Percentiles rank a stretch among this genome's conserved stretches.
These are phyloP conservation scores for Parauchenoglanis ngamensis DNA, from an alignment of 2,797 vertebrate genomes.

Conservation along the genomic window DNA sequence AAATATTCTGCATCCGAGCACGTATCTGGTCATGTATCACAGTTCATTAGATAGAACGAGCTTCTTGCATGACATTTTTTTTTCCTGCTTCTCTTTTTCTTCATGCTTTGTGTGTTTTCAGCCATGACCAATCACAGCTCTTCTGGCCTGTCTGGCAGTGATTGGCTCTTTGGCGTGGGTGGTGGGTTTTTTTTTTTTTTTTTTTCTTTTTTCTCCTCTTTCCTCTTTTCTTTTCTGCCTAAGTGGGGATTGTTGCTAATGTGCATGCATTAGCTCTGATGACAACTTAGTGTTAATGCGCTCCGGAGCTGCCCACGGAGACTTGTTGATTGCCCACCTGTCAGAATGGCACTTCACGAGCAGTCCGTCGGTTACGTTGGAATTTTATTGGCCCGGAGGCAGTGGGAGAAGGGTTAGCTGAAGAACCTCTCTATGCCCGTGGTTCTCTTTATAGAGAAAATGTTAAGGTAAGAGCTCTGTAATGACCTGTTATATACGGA, in stretches of 20 bases:
- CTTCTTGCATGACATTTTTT: slow-evolving; percentile 27
- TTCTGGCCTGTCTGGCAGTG: slow-evolving; percentile 23
- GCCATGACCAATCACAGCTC: background rate
- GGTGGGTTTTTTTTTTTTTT: slow-evolving; percentile 25
- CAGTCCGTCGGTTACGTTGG: background rate
- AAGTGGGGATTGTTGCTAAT: slow-evolving; percentile 47
- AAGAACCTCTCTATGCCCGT: background rate
- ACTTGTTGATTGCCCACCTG: slow-evolving; percentile 40
- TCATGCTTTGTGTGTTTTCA: background rate
- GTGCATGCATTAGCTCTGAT: slow-evolving; percentile 41
- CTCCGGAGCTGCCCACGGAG: slow-evolving; percentile 43
- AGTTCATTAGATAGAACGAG: slow-evolving; percentile 3
- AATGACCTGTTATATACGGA: background rate
- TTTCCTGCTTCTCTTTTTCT: slow-evolving; percentile 24
- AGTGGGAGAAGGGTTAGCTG: background rate
- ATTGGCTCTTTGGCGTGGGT: slow-evolving; percentile 48
- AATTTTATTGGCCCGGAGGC: background rate
- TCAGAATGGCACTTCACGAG: slow-evolving; percentile 44
- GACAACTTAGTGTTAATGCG: slow-evolving; percentile 52
- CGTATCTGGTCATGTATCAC: slow-evolving; percentile 9
- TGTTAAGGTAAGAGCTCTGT: background rate
- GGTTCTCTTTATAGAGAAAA: background rate
- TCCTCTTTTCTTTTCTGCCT: background rate
- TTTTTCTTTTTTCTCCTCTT: background rate
- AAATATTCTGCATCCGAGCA: background rate